Conservation (phyloP, 1,140 invertebrate genomes). For the Archegozetes longisetosus region DNA sequence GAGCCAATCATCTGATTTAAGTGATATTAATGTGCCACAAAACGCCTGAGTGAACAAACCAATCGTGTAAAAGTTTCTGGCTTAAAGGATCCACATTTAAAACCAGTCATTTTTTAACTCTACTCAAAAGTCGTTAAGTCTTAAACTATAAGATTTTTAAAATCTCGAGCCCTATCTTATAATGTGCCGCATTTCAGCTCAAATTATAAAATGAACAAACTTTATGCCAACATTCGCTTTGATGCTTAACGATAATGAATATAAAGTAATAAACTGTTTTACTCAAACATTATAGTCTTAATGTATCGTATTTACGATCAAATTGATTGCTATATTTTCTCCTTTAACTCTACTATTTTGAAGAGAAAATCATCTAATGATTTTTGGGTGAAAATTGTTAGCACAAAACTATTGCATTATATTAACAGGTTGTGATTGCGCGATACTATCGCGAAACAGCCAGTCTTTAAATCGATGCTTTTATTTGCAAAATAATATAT, state of each 20-base stretch:
- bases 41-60: not conserved
- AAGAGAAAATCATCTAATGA: not conserved
- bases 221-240: not conserved
- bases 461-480: too few relatives aligned
- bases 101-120: not conserved
- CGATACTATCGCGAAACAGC: too few relatives aligned
- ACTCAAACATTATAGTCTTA: not conserved
- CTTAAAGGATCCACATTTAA: not conserved
- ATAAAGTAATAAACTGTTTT: not conserved
- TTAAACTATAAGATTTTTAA: not conserved
- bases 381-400: not conserved
- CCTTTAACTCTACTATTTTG: not conserved
- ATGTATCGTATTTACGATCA: not conserved
- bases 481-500: too few relatives aligned
- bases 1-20: not conserved
- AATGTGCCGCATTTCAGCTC: not conserved
- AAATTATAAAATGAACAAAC: not conserved
- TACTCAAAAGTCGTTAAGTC: not conserved
- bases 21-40: not conserved
- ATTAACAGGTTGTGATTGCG: too few relatives aligned
- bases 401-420: too few relatives aligned
- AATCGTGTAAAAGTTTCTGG: not conserved
- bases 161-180: not conserved
- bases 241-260: not conserved
- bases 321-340: not conserved